Base-by-base conservation (phyloP, 2,888 invertebrate species). In the Ecdyonurus torrentis region DNA sequence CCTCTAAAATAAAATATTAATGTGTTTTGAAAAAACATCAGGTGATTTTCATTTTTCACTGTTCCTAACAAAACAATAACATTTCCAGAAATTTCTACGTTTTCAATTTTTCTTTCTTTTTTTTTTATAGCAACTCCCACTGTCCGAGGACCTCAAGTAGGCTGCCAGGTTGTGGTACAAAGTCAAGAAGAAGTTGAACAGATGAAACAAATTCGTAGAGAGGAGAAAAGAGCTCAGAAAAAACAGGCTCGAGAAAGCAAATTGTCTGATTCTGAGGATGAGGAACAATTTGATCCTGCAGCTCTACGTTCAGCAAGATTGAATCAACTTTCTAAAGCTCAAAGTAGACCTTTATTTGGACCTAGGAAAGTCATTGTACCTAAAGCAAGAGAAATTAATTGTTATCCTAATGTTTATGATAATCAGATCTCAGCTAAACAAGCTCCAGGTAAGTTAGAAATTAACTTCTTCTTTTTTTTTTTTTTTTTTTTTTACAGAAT, bases 331-430 rank as follows among this genome's bases (percentile, higher is more conserved):
- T 10, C 55, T 5, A n/a, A 5, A 7, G 20, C n/a, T 5, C 55
- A 55, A 22, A 20, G 5, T 7, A 55, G 22, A n/a, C 19, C 19
- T 5, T 7, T 55, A 5, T 55, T 55, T 20, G 55, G 55, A 22
- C 55, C 55, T 5, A 55, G 22, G 55, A 7, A 55, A n/a, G 22
- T 55, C 19, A 20, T 55, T 5, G 22, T 55, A 22, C 55, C 55
- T 20, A 7, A n/a, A 5, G n/a, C 7, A 55, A 5, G 7, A 76
- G 52, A n/a, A 5, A 5, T 5, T 5, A 20, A 20, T 5, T 80
- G 81, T 22, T 93, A 85, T 75, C 95, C 95, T 0, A 87, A 87
- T 75, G 95, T 96, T 0, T 96, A 87, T 73, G 95, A 96, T 73
- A 83, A 84, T 1, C 84, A 87, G 66, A 77, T 84, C 59, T 79